Evolutionary conservation across 30 jellyfish, hydroid and myxozoan genomes (phyloP), one percentile per base, ranked within the genome.

Genomic region (Clytia hemisphaerica): DNA sequence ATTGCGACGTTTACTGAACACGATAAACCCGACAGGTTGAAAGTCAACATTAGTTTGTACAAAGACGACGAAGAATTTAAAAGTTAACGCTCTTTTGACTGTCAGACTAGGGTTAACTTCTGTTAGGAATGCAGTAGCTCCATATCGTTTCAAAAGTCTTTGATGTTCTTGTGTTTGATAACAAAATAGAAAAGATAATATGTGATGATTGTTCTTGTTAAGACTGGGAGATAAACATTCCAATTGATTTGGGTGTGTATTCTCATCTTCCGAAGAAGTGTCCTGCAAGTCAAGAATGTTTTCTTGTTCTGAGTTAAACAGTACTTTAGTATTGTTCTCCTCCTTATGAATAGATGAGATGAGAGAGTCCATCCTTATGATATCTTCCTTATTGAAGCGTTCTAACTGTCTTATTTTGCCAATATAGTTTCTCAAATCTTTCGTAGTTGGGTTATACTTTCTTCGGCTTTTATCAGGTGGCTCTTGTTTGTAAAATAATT

Each of bases 11-110:
- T 44, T 57, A 57, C 70, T 57, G 19, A 57, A 37, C 25, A 57
- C 29, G 44, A 57, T 57, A 2, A 25, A 57, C 7, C 70, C 36
- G 4, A 57, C 33, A 6, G 70, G 25, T 57, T 57, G 70, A 57
- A 21, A 57, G 50, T 57, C 70, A 57, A 57, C 70, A 21, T 21
- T 57, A n/a, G 70, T 57, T 57, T 57, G 70, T 21, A 57, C 70
- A n/a, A 57, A 30, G 36, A 57, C 16, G 50, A 21, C 29, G 70
- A 21, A 57, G 14, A 57, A 22, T 9, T 57, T 37, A 57, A 57
- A 57, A 7, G 70, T 37, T n/a, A 2, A n/a, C 6, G 53, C 70
- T 21, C 35, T 25, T 30, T 46, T 46, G 3, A 46, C 24, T 22
- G 44, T 22, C 30, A 22, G 25, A 57, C 30, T 33, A 5, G 25